phyloP scores from a whole-genome alignment of 2,888 invertebrate species.

The Acleris cristana region DNA sequence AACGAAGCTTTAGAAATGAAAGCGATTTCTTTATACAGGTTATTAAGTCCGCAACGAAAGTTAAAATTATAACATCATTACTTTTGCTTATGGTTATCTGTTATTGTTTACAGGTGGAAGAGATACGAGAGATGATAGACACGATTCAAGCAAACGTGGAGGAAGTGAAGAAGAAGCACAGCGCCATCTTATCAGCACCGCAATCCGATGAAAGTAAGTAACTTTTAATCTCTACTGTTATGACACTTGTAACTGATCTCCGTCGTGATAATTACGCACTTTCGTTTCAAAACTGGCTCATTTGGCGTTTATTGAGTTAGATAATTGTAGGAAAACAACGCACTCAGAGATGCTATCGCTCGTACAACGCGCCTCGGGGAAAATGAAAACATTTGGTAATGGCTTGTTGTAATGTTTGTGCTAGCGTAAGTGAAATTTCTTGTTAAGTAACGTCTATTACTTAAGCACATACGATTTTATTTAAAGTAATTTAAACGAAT shows the following conservation, averaged over 20 bases:
- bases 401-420: not conserved
- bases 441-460: not conserved
- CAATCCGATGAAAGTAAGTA: constrained; percentile 99
- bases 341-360: constrained; percentile 1
- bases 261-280: not conserved
- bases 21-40: constrained; percentile 6
- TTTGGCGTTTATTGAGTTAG: constrained; percentile 5
- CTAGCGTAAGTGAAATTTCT: not conserved
- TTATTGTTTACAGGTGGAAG: constrained; percentile 92
- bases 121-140: constrained; percentile 99
- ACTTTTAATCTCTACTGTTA: not conserved
- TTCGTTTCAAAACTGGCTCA: constrained; percentile 1
- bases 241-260: too few species aligned
- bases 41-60: not conserved
- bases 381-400: constrained; percentile 1
- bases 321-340: constrained; percentile 7
- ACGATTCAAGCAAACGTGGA: constrained; percentile 99
- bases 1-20: constrained; percentile 20
- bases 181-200: constrained; percentile 98
- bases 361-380: not conserved
- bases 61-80: not conserved
- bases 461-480: not conserved
- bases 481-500: not conserved
- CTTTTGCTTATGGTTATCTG: not conserved
- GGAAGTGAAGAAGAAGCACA: constrained; percentile 99